Base-by-base conservation (phyloP, 2,113 vertebrate species). In the Climacteris rufus region DNA sequence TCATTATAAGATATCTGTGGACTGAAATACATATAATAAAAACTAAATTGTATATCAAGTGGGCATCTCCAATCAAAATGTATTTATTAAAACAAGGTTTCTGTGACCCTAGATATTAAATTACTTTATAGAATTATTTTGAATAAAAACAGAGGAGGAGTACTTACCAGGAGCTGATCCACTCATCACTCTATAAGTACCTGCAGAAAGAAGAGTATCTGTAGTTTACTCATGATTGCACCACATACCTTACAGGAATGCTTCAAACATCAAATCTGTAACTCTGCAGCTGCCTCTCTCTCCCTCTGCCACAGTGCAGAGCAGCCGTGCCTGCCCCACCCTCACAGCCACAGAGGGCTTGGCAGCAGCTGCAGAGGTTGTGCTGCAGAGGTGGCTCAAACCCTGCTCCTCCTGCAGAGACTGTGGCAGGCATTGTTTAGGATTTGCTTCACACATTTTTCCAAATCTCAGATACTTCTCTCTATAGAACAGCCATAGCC, bases 131-230 rank as follows among this genome's bases (percentile, higher is more conserved):
- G 53, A 71, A 53, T 80, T n/a, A 45, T 45, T 83, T 54, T 65
- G 54, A 69, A 52, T 33, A 39, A 37, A 81, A 80, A 18, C 6
- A 83, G 52, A 53, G 15, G 42, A 81, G 33, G 5, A 69, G 15
- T 28, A 40, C 81, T 93, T 78, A 96, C 92, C 4, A 63, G 7
- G 2, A 78, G 2, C 1, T 40, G 17, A 2, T 27, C 25, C 64
- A 61, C 19, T 3, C 11, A 9, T 64, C 30, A 11, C 2, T 64
- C 27, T 70, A 1, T 4, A 13, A 53, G 10, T 2, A 71, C 3
- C 93, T 96, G 69, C 42, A 83, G n/a, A 71, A 70, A 71, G 35
- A 63, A 65, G 11, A 53, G 4, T 11, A 7, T 25, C 20, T 44
- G 15, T 50, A 39, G 39, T 89, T 94, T 69, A 63, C 27, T 77